These are phyloP conservation scores for Meliscaeva auricollis DNA, from an alignment of 2,888 invertebrate genomes.

Conservation along the genomic window DNA sequence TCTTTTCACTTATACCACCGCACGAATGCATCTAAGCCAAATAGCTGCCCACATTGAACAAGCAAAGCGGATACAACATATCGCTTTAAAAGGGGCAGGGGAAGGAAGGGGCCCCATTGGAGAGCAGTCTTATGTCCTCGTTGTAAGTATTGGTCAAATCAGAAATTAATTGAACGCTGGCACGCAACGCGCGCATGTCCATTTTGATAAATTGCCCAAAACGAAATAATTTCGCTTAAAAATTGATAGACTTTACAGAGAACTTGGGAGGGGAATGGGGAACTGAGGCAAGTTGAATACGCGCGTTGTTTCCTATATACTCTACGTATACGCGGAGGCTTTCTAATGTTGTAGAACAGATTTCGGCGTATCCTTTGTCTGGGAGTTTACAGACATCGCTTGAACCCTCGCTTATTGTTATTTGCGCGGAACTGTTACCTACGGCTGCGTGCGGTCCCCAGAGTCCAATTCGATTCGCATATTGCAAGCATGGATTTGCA, in stretches of 20 bases:
- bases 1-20: slow-evolving; percentile 60
- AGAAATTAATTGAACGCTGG: slow-evolving; percentile 78
- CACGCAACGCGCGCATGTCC: slow-evolving; percentile 78
- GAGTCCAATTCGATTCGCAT: slow-evolving; percentile 53
- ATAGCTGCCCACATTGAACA: slow-evolving; percentile 67
- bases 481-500: slow-evolving; percentile 61
- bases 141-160: slow-evolving; percentile 77
- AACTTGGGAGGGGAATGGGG: slow-evolving; percentile 9
- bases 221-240: slow-evolving; percentile 77
- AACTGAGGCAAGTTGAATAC: slow-evolving; percentile 1
- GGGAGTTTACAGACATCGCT: slow-evolving; percentile 54
- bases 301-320: neutral
- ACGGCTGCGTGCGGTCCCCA: slow-evolving; percentile 37
- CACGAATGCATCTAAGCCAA: slow-evolving; percentile 35
- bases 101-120: slow-evolving; percentile 3
- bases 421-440: slow-evolving; percentile 45
- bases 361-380: slow-evolving; percentile 73
- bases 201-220: slow-evolving; percentile 78
- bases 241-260: slow-evolving; percentile 56
- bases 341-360: slow-evolving; percentile 75
- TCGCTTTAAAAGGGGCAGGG: slow-evolving; percentile 38
- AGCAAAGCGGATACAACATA: slow-evolving; percentile 63
- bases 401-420: slow-evolving; percentile 58
- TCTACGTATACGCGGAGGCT: slow-evolving; percentile 39
- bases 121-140: slow-evolving; percentile 62